Base-by-base conservation (phyloP, 2,888 invertebrate species). In the Troides oblongomaculatus region DNA sequence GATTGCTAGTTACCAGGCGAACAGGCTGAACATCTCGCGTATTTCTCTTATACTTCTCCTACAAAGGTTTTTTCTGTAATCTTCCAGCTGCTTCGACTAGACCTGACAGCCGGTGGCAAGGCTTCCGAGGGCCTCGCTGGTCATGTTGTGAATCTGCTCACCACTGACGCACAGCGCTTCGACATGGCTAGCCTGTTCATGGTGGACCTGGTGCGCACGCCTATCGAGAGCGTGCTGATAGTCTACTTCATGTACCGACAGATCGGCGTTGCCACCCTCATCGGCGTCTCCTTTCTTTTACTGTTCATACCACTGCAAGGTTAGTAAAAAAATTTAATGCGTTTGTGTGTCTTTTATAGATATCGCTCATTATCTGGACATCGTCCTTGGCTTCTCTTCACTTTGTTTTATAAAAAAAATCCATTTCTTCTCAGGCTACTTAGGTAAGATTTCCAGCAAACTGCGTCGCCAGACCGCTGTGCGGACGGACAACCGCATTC, bases 91-190 rank as follows among this genome's bases (percentile, higher is more conserved):
- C 30, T 30, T 5, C 30, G 94, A 8, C 85, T 97, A 50, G 97
- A 96, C 77, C 93, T 95, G 75, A 94, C 94, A 0, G 95, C 96
- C 0, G 89, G 89, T 1, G 87, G 88, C 18, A 85, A 93, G 72
- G 84, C 92, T 91, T 79, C 96, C 85, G 86, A 95, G 94, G 90
- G 95, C 88, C 69, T 96, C 93, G 72, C 89, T 93, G 83, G 95
- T 89, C 74, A 94, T 94, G 88, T 97, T 94, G 66, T 97, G 65
- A 95, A 97, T 87, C 85, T 98, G 53, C 84, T 98, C 72, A 97
- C 97, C 0, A 98, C 97, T 68, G 98, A 98, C 85, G 97, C 97
- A 0, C 95, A 95, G 74, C 89, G 97, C 71, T 97, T 98, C 85
- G 98, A 98, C 85, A 94, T 96, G 87, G 95, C 96, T 12, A 93